Conservation (phyloP, 1,140 invertebrate genomes). For the Zaprionus lachaisei region DNA sequence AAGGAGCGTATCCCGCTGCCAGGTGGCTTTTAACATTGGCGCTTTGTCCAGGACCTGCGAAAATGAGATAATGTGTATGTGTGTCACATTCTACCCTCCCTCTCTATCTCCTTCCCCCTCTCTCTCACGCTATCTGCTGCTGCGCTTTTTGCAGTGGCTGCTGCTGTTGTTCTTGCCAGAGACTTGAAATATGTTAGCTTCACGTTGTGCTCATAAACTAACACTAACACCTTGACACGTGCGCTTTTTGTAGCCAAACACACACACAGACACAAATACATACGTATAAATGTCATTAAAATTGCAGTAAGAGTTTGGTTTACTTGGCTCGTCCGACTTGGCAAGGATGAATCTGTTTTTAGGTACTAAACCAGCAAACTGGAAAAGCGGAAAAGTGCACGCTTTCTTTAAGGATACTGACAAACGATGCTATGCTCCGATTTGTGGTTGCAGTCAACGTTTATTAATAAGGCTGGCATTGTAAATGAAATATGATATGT, state of each 20-base stretch:
- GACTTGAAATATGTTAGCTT: conserved; percentile 82
- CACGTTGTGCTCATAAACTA: conserved; percentile 82
- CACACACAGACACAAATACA: conserved; percentile 15
- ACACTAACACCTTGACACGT: conserved; percentile 82
- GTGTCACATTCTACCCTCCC: conserved; percentile 65
- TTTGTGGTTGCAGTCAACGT: conserved; percentile 1
- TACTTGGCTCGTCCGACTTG: conserved; percentile 64
- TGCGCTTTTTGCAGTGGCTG: conserved; percentile 29
- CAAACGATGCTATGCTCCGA: conserved; percentile 11
- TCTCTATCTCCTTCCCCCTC: neutral
- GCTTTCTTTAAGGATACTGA: conserved; percentile 18
- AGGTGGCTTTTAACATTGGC: conserved; percentile 76
- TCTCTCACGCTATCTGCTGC: conserved; percentile 9
- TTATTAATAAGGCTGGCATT: too few relatives aligned
- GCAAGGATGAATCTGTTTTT: conserved; percentile 62
- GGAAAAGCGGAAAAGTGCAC: neutral
- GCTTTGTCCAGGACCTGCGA: conserved; percentile 72
- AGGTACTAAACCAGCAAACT: neutral
- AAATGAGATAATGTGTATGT: conserved; percentile 83
- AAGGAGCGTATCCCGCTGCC: conserved; percentile 11
- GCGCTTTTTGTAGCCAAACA: conserved; percentile 72
- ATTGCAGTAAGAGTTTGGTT: conserved; percentile 77
- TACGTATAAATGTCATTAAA: conserved; percentile 76
- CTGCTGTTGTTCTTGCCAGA: conserved; percentile 67
- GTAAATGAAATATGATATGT: too few relatives aligned